Evolutionary conservation across 2,888 invertebrate species (phyloP), one percentile per base, ranked within the genome.

Genomic region (Drosophila nigricruria): DNA sequence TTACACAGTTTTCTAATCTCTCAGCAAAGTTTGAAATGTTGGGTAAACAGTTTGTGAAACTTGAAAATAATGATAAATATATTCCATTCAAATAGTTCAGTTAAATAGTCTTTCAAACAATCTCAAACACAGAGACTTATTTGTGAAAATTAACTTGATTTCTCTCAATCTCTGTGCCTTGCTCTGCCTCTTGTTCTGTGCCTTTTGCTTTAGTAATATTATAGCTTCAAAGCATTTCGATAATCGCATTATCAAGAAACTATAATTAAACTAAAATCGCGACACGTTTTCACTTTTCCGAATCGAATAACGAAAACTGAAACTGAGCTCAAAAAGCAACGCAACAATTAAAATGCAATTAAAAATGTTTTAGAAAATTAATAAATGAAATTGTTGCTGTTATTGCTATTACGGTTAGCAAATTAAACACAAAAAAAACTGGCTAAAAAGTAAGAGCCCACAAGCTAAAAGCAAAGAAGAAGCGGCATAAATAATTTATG

Each of bases 231-330:
- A 60, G 16, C 50, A 34, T 71, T 61, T 47, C 16, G 56, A 71
- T 85, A 82, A 88, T 81, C 79, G 69, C 56, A 82, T 82, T 88
- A 84, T 70, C 72, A 63, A 60, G 56, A 72, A 80, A 66, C 69
- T 56, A 59, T 77, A 85, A 82, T 77, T 77, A 73, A 66, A 72
- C 8, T 52, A 72, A 70, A 70, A 71, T 54, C 57, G 68, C 74
- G 74, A 74, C 77, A 85, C 54, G 88, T 88, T 84, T 84, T 84
- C 86, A 88, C 84, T 88, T 84, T 85, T 75, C 34, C 58, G 27
- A 40, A 72, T 20, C 34, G n/a, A 40, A 62, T 38, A 57, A 70
- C 43, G 20, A 66, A 64, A 66, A 54, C 59, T 42, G 50, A 73
- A 68, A 58, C 68, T 56, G 54, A 73, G 18, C 49, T 49, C 30